These are phyloP conservation scores for Orthosia cruda DNA, from an alignment of 2,888 invertebrate genomes.

Conservation along the genomic window DNA sequence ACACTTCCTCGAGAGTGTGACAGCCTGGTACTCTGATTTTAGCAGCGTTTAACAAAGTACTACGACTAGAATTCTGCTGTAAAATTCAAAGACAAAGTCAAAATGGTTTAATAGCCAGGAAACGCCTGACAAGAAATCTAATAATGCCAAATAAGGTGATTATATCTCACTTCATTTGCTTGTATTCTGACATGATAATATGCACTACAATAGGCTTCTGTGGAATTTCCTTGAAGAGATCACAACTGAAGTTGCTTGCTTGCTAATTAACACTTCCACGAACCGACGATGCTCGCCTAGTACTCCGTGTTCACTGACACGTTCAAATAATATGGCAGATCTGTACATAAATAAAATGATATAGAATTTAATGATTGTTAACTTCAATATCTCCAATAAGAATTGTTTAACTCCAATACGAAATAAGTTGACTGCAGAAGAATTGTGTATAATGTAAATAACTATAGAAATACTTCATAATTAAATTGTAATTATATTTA, in stretches of 20 bases:
- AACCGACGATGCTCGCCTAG: conserved; percentile 1
- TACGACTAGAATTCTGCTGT: not conserved
- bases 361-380: too few species aligned
- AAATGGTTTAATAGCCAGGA: not conserved
- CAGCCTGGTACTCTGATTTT: conserved; percentile 5
- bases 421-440: too few species aligned
- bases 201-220: not conserved
- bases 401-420: too few species aligned
- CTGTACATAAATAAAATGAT: not conserved
- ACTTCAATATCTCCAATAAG: too few species aligned
- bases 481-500: too few species aligned
- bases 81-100: not conserved
- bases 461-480: too few species aligned
- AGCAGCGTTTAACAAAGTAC: not conserved
- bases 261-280: not conserved
- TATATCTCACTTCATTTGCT: not conserved
- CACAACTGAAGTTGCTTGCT: not conserved
- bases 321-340: not conserved
- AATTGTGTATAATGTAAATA: too few species aligned
- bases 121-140: not conserved
- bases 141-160: not conserved
- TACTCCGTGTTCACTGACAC: not conserved
- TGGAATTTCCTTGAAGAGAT: not conserved
- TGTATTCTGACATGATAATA: not conserved
- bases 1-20: conserved; percentile 10